These are phyloP conservation scores for Brachionus paranguensis DNA, from an alignment of 1,140 invertebrate genomes.

Conservation along the genomic window DNA sequence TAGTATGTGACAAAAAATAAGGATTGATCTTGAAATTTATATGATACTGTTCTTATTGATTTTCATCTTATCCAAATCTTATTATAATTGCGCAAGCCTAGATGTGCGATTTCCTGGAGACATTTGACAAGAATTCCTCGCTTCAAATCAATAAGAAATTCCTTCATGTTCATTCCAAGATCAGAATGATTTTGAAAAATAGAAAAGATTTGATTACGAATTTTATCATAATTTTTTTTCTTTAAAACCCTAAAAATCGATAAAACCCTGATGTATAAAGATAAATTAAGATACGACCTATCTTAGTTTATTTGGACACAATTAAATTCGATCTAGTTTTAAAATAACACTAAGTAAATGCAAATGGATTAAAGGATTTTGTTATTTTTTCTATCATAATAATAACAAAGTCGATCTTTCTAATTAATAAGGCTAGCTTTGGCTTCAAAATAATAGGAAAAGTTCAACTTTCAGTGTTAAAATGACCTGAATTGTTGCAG, in stretches of 20 bases:
- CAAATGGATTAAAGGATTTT: neutral
- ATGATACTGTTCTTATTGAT: neutral
- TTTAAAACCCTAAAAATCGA: neutral
- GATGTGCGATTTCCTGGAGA: neutral
- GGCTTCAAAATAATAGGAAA: neutral
- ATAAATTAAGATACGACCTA: neutral
- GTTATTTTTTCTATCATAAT: neutral
- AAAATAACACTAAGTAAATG: neutral
- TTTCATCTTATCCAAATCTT: neutral
- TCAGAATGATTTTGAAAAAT: neutral
- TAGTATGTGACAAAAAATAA: neutral
- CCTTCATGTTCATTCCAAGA: neutral
- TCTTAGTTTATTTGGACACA: neutral
- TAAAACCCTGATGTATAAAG: neutral
- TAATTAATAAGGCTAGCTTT: neutral
- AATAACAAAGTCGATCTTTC: neutral
- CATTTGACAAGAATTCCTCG: neutral
- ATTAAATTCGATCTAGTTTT: neutral
- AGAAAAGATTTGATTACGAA: neutral
- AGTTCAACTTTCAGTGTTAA: neutral
- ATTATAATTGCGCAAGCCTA: neutral
- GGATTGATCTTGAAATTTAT: neutral
- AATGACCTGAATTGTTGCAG: neutral
- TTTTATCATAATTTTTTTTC: neutral
- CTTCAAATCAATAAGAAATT: neutral